Evolutionary conservation across 2,113 vertebrate genomes (phyloP).

Genomic region (Motacilla alba): DNA sequence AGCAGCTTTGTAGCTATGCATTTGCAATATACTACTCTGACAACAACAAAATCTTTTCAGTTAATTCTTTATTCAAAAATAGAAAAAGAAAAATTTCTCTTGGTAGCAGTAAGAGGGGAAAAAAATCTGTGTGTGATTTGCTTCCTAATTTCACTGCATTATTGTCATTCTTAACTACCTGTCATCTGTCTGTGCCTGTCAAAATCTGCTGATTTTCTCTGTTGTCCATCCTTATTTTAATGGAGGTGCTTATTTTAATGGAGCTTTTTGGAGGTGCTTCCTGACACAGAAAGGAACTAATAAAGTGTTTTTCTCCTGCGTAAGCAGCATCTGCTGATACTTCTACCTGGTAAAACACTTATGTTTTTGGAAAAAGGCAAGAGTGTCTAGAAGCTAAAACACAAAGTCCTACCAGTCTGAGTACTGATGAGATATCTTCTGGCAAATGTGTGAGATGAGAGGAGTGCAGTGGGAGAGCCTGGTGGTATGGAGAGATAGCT

Average conservation of each 20-base stretch:
- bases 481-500: constrained; percentile 10
- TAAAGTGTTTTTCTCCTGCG: not conserved
- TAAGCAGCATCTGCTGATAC: not conserved
- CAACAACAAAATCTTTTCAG: not conserved
- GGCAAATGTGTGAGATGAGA: not conserved
- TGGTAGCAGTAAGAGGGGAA: not conserved
- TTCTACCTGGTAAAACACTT: not conserved
- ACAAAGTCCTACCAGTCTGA: not conserved
- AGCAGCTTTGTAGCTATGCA: not conserved
- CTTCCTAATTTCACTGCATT: not conserved
- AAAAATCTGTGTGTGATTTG: not conserved
- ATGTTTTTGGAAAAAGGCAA: not conserved
- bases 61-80: not conserved
- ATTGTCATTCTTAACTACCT: not conserved
- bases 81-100: not conserved
- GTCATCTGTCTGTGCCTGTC: not conserved
- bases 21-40: not conserved
- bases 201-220: not conserved
- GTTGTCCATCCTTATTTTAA: not conserved
- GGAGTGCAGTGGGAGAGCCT: not conserved
- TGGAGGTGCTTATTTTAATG: not conserved
- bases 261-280: not conserved
- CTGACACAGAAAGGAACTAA: not conserved
- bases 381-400: not conserved
- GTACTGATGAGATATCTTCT: not conserved